Evolutionary conservation across 2,888 invertebrate genomes (phyloP).

Genomic region (Dasysyrphus tricinctus): DNA sequence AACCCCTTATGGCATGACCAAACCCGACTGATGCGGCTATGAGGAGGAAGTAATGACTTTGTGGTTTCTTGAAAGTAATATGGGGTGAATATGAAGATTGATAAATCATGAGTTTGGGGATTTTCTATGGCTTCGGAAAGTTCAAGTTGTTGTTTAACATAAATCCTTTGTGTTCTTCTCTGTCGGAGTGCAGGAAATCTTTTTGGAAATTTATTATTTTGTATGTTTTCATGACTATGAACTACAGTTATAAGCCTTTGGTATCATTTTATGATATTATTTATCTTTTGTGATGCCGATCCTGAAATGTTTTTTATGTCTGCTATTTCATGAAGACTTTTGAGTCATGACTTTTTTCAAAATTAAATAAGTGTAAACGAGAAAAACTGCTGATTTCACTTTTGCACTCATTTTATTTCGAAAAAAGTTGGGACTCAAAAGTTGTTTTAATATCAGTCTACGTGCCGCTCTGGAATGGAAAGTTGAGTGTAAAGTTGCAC

Average conservation of each 20-base stretch:
- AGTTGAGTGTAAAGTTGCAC: too few relatives aligned
- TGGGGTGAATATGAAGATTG: slow-evolving; percentile 6
- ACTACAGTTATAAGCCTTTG: not conserved
- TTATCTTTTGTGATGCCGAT: not conserved
- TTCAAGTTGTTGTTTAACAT: slow-evolving; percentile 14
- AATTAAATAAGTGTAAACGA: too few relatives aligned
- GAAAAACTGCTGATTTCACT: too few relatives aligned
- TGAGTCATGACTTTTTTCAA: too few relatives aligned
- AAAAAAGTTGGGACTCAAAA: too few relatives aligned
- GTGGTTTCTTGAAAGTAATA: slow-evolving; percentile 18
- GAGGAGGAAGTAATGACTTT: slow-evolving; percentile 42
- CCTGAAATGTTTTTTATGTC: too few relatives aligned
- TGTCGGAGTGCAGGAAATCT: not conserved
- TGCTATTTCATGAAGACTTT: too few relatives aligned
- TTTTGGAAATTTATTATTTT: slow-evolving; percentile 13
- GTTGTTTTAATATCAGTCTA: too few relatives aligned
- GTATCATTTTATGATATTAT: not conserved
- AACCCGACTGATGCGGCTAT: too few relatives aligned
- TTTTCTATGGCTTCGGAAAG: not conserved
- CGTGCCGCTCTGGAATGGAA: too few relatives aligned
- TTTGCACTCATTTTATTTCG: too few relatives aligned
- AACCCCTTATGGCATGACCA: slow-evolving; percentile 36
- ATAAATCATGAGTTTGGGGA: not conserved
- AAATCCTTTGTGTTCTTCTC: not conserved
- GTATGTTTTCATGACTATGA: not conserved